Evolutionary conservation across 2,113 vertebrate species (phyloP), one percentile per base, ranked within the genome.

Genomic region (Catagonus wagneri): DNA sequence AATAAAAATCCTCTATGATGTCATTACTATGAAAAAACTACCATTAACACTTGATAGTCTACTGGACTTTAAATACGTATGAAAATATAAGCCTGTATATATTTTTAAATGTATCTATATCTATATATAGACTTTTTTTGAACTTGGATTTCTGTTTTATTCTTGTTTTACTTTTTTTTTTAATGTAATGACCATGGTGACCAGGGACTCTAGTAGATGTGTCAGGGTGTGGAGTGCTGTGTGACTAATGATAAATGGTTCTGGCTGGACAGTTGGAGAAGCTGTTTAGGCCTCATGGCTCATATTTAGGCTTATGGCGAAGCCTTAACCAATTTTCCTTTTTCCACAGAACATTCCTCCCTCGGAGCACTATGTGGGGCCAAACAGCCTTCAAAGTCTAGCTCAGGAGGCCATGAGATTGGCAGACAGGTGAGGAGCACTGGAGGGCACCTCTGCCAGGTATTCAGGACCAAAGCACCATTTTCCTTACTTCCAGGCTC

Each of bases 341-440:
- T 83, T 20, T 71, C 71, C 36, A 89, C 87, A 99, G 99, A 98
- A 98, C 54, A 36, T 99, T 96, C 98, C 99, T 19, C 9, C 90
- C 11, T 85, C 98, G 29, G 98, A 98, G 27, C 79, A 94, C 32
- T 97, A 98, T 0, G 83, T 88, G 22, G 98, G 97, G 20, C 95
- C 98, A 0, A 98, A 97, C 86, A 9, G 90, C 58, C 96, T 99
- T 74, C 98, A 98, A 52, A 96, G 96, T 32, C 98, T 99, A 98
- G 99, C 98, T 66, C 97, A 99, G 84, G 99, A 98, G 39, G 99
- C 99, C 9, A 72, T 69, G 10, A 97, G 97, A 44, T 94, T 99
- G 93, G 99, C 99, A 69, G 97, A 99, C n/a, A 98, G 98, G 99
- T 99, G 93, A 98, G 99, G 96, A 2, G 36, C 0, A 0, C 27